phyloP scores from a whole-genome alignment of 2,113 vertebrate genomes.

The Festucalex cinctus region DNA sequence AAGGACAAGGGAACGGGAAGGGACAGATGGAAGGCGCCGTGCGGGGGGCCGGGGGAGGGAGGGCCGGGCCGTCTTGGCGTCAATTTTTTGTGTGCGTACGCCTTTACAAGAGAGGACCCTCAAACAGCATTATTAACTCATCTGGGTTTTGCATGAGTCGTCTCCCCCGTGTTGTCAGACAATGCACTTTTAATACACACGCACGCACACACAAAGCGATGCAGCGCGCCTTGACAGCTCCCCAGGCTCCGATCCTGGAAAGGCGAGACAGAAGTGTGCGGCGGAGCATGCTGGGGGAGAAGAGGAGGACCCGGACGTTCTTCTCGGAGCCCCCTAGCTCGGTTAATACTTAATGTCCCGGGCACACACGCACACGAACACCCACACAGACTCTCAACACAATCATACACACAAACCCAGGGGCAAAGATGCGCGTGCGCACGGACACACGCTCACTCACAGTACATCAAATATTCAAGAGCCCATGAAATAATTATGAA shows the following conservation, averaged over 20 bases:
- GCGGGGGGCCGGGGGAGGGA: conserved; percentile 9
- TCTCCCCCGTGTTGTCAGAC: conserved; percentile 30
- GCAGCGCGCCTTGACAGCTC: conserved; percentile 66
- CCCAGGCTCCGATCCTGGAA: conserved; percentile 70
- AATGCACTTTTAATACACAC: conserved; percentile 11
- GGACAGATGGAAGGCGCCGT: conserved; percentile 47
- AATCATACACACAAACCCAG: background rate
- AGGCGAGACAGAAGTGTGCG: conserved; percentile 64
- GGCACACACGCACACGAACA: conserved; percentile 14
- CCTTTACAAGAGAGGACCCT: conserved; percentile 52
- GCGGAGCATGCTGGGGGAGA: conserved; percentile 63
- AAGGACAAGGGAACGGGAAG: conserved; percentile 37
- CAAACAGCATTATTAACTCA: conserved; percentile 69
- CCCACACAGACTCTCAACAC: background rate
- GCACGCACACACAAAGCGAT: conserved; percentile 12
- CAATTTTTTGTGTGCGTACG: conserved; percentile 27
- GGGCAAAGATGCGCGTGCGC: conserved; percentile 5
- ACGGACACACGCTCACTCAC: conserved; percentile 25
- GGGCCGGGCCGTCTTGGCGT: background rate
- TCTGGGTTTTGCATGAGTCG: conserved; percentile 53
- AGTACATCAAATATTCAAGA: conserved; percentile 69
- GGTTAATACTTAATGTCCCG: conserved; percentile 75
- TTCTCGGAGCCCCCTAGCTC: conserved; percentile 61
- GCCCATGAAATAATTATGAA: conserved; percentile 76
- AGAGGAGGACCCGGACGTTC: conserved; percentile 62